Base-by-base conservation (phyloP, 2,797 vertebrate species). In the Poeciliopsis infans region DNA sequence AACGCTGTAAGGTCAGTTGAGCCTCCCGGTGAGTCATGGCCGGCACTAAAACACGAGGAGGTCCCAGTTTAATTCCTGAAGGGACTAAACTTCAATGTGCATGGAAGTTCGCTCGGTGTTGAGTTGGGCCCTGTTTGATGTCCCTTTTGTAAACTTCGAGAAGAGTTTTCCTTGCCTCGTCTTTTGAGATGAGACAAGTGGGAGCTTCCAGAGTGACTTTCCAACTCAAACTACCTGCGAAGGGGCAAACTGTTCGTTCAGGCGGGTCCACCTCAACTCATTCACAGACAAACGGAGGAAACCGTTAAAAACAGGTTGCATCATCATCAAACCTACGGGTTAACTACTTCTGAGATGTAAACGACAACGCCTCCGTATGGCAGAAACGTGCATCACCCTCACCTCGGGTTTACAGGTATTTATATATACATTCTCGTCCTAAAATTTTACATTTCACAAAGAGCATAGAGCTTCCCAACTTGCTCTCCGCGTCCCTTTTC, bases 401-500 rank as follows among this genome's bases (percentile, higher is more conserved):
- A 80, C 25, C 82, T 76, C 16, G 2, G 57, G 7, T 23, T 77
- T 46, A 79, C 28, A 39, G 33, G 33, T 25, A 25, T 68, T 36
- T 23, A 39, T 68, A 64, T 68, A 23, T 68, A 91, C 76, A 84
- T 85, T 75, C 73, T 88, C 49, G 79, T 78, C 75, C n/a, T 79
- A 70, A 46, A 75, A 68, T 25, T 55, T 68, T 51, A 75, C 64
- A 39, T 45, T 15, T 53, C 53, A 59, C 45, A 73, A 73, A 75
- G 53, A 41, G 76, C 33, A 45, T 75, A 86, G 47, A 77, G 79
- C 79, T 70, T 87, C 66, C 72, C 71, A 76, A 66, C 66, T 20
- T 79, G 85, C 82, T 79, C 79, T 82, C 86, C 70, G 64, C 71
- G 79, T 89, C 89, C 86, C 90, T 83, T 80, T 77, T 70, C 25